Evolutionary conservation across 2,888 invertebrate species (phyloP).

Genomic region (Cerceris rybyensis): DNA sequence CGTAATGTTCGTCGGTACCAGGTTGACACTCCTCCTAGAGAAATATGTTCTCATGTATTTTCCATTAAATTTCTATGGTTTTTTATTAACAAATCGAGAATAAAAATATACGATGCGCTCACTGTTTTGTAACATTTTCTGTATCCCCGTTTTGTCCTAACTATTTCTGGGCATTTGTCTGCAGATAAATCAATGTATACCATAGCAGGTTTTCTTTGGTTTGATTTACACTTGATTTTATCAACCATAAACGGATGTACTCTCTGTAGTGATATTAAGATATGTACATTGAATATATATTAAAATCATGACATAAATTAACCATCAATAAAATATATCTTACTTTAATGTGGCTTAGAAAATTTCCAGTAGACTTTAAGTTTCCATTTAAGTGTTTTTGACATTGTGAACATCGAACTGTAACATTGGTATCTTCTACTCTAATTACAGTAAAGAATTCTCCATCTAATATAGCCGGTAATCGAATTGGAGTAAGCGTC

Average conservation of each 20-base stretch:
- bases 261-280: conserved; percentile 70
- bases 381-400: conserved; percentile 79
- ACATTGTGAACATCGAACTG: conserved; percentile 79
- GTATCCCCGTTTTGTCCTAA: conserved; percentile 75
- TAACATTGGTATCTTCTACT: conserved; percentile 80
- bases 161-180: conserved; percentile 74
- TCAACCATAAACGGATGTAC: conserved; percentile 79
- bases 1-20: conserved; percentile 70
- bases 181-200: conserved; percentile 77
- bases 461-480: conserved; percentile 80
- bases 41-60: conserved; percentile 7
- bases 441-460: conserved; percentile 79
- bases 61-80: background rate
- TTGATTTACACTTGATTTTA: conserved; percentile 79
- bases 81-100: background rate
- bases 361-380: conserved; percentile 80
- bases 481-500: conserved; percentile 77
- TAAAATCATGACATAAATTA: background rate
- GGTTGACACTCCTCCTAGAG: conserved; percentile 74
- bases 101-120: conserved; percentile 13
- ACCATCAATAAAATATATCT: conserved; percentile 11
- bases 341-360: conserved; percentile 80
- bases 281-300: conserved; percentile 25
- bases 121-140: conserved; percentile 75
- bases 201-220: conserved; percentile 79